phyloP scores from a whole-genome alignment of 2,113 vertebrate species.

The Upupa epops region DNA sequence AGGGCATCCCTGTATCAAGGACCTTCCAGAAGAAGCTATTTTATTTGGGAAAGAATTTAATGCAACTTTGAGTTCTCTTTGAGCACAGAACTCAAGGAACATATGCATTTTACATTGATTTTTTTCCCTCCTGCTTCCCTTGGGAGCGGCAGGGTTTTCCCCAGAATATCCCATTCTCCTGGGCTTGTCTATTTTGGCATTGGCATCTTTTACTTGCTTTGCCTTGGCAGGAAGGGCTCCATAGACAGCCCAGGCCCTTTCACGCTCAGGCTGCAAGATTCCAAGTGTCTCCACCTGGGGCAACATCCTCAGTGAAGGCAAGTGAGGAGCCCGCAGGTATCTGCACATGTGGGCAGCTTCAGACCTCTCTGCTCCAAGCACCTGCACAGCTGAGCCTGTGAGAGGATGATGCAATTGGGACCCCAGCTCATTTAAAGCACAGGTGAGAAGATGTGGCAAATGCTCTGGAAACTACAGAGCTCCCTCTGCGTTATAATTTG shows the following conservation, averaged over 20 bases:
- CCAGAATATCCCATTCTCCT: background rate
- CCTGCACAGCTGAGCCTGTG: background rate
- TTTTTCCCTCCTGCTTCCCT: background rate
- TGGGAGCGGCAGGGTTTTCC: constrained; percentile 21
- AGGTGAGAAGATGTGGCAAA: constrained; percentile 26
- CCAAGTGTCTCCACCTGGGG: background rate
- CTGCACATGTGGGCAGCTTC: accelerated
- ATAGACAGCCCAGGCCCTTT: background rate
- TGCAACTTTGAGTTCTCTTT: background rate
- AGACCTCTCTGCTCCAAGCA: background rate
- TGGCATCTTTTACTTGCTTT: background rate
- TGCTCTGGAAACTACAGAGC: background rate
- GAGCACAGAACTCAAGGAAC: background rate
- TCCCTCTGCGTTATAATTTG: background rate
- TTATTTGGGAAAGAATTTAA: background rate
- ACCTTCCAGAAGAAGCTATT: background rate
- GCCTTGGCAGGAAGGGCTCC: background rate
- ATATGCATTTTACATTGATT: accelerated
- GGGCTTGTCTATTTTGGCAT: background rate
- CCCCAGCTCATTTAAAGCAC: background rate
- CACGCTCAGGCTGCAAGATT: accelerated
- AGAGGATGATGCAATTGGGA: background rate
- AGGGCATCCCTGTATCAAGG: background rate
- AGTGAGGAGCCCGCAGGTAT: background rate
- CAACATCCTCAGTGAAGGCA: accelerated